phyloP scores from a whole-genome alignment of 2,797 vertebrate genomes.

The Peromyscus nudipes region DNA sequence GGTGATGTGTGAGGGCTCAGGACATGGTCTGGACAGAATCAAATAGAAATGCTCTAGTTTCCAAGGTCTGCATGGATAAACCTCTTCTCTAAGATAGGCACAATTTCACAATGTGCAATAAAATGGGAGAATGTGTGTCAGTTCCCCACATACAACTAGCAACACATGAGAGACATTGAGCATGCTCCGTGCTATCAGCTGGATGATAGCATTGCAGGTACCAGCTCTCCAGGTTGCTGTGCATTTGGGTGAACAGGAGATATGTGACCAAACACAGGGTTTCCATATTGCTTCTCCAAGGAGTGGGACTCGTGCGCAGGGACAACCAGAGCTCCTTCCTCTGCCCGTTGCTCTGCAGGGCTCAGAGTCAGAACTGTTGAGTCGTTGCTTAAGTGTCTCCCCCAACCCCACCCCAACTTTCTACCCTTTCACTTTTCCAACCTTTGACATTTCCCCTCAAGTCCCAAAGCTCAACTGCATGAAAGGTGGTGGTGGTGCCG shows the following conservation, averaged over 20 bases:
- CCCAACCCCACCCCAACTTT: background rate
- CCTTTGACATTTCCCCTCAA: background rate
- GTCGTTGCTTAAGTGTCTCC: background rate
- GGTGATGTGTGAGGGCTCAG: rapidly evolving
- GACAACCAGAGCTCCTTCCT: background rate
- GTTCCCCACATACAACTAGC: rapidly evolving
- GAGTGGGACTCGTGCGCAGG: background rate
- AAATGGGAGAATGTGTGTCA: background rate
- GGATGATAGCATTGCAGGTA: rapidly evolving
- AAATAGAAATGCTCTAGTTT: background rate
- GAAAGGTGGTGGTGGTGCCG: background rate
- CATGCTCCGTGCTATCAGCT: rapidly evolving
- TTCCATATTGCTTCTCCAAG: rapidly evolving
- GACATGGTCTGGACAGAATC: background rate
- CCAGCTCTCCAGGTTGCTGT: background rate
- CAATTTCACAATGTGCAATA: background rate
- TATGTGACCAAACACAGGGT: rapidly evolving
- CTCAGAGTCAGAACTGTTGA: background rate
- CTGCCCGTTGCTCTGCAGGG: background rate
- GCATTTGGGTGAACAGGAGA: background rate
- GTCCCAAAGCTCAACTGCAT: background rate
- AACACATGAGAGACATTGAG: background rate
- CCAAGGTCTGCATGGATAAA: background rate
- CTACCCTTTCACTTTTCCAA: background rate
- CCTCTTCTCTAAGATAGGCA: background rate